Base-by-base conservation (phyloP, 2,797 vertebrate genomes). In the Crocodylus rhombifer region DNA sequence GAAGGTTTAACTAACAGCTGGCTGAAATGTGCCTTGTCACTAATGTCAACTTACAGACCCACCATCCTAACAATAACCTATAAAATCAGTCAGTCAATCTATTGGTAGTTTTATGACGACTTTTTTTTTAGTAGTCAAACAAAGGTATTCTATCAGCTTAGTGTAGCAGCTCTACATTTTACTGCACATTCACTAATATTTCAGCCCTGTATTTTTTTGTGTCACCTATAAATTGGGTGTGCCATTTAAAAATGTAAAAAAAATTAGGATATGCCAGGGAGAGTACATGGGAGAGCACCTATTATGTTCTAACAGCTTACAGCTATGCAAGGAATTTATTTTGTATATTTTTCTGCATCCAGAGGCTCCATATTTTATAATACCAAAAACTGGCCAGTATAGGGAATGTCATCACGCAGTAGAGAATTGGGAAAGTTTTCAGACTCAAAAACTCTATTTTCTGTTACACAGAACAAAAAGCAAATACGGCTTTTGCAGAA, bases 1-100 rank as follows among this genome's bases (percentile, higher is more conserved):
- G 95, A 81, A 94, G 94, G 92, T 74, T 89, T 94, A 90, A 95
- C 95, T 95, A 96, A 91, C 88, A 93, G 76, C 69, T 92, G n/a
- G 33, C 86, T 88, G 77, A 36, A 88, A 14, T 33, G 87, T 87
- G 16, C 62, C 79, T 82, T 93, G 74, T 62, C 86, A 89, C 28
- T 21, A 93, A 58, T 82, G 64, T 51, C 5, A 77, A 57, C 36
- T 69, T 77, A 86, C 62, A 42, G 84, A 69, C 9, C 15, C 82
- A n/a, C 25, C 6, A 61, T 6, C 55, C 80, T 80, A 75, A 80
- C 23, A 83, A 58, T 16, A 51, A 17, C 30, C 63, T 82, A 51
- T 6, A 87, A 82, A 90, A 80, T 65, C 79, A 88, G 18, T 69
- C 33, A 60, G 26, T 69, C 33, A 60, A 23, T 25, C 33, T 2